phyloP scores from a whole-genome alignment of 2,113 vertebrate species.

The Collichthys lucidus region DNA sequence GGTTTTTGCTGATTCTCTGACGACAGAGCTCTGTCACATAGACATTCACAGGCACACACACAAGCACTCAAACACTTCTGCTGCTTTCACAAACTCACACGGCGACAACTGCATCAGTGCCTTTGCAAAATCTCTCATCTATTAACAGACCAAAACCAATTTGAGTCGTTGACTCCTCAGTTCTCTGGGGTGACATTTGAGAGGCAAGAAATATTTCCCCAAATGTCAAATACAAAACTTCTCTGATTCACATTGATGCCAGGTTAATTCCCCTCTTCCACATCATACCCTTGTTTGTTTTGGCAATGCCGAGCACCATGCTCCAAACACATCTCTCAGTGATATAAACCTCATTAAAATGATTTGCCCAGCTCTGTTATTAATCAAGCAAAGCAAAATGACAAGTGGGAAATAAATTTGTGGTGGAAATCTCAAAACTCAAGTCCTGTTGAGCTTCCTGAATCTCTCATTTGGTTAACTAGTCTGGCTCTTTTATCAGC shows the following conservation, averaged over 20 bases:
- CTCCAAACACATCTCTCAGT: constrained; percentile 39
- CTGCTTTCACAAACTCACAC: constrained; percentile 10
- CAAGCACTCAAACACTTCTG: not conserved
- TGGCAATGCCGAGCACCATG: constrained; percentile 16
- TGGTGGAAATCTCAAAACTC: constrained; percentile 32
- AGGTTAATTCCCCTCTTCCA: constrained; percentile 42
- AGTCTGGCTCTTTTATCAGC: constrained; percentile 23
- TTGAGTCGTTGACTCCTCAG: constrained; percentile 16
- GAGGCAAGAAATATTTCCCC: constrained; percentile 49
- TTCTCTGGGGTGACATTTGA: constrained; percentile 16
- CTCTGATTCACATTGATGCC: constrained; percentile 21
- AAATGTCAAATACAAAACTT: constrained; percentile 33
- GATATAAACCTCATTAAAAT: constrained; percentile 64
- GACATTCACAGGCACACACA: constrained; percentile 7
- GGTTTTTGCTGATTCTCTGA: constrained; percentile 62
- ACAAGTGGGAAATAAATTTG: constrained; percentile 58
- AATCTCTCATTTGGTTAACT: constrained; percentile 41
- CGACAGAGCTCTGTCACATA: constrained; percentile 35
- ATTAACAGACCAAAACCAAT: constrained; percentile 46
- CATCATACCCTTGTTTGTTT: constrained; percentile 57
- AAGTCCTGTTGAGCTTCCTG: constrained; percentile 21
- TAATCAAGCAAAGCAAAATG: constrained; percentile 64
- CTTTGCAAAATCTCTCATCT: constrained; percentile 33
- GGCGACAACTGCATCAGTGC: constrained; percentile 20
- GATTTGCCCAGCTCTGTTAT: constrained; percentile 56